Evolutionary conservation across 1,140 invertebrate genomes (phyloP), one percentile per base, ranked within the genome.

Genomic region (Whitmania pigra): DNA sequence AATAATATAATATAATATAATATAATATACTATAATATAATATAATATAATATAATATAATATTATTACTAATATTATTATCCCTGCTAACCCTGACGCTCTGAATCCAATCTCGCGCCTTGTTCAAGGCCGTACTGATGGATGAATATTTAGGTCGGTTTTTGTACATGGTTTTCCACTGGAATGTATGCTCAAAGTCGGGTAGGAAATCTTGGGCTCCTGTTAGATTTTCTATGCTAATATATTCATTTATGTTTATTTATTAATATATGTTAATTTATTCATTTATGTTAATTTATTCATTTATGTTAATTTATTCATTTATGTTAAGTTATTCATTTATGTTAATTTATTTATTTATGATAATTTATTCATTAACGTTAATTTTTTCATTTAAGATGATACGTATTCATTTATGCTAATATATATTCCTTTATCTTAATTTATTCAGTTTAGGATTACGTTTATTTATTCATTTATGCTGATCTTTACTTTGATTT

Each of bases 151-250:
- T 71, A 0, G 73, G 73, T n/a, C 36, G 29, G 63, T 73, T 72
- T 0, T 63, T 57, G 54, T 74, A 72, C 18, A 74, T 22, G 53
- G 70, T 68, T 53, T 72, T 71, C 73, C 73, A 74, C 22, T 70
- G 73, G 36, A 36, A 43, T 0, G 73, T 49, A 3, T 57, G 11
- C 27, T 73, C 60, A 43, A 74, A 74, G 54, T 74, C 73, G 18
- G 73, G 73, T 60, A 74, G 71, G 53, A 74, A 74, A 66, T 74
- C 73, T 53, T 74, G 73, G 20, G 71, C 71, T 17, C 73, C 73
- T 74, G 54, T 53, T 9, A 13, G 36, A 36, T 68, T 2, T 7
- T 68, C 27, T 0, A 36, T 29, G 20, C 18, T n/a, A 25, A 54
- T 53, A 3, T 27, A 36, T 43, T 20, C 11, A 2, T 53, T 5